Evolutionary conservation across 2,888 invertebrate genomes (phyloP).

Genomic region (Loripinus fragilis): DNA sequence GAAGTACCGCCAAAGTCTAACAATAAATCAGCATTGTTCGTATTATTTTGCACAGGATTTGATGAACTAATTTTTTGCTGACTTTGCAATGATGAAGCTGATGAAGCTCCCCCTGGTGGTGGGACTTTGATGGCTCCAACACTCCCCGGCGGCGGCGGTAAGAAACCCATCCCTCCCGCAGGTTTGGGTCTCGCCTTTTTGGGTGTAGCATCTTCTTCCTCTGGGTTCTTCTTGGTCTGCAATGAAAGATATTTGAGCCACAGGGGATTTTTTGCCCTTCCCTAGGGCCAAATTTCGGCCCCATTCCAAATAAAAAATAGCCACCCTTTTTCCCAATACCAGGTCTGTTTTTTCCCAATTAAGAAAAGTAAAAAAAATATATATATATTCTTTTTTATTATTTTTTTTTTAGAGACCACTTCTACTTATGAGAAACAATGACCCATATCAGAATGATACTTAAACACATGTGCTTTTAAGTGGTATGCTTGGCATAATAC

Average conservation of each 20-base stretch:
- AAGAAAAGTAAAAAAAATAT: too few relatives aligned
- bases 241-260: neutral
- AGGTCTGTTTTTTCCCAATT: too few relatives aligned
- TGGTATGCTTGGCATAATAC: too few relatives aligned
- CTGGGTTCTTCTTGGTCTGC: slow-evolving; percentile 47
- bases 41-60: slow-evolving; percentile 16
- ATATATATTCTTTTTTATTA: too few relatives aligned
- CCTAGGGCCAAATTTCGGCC: too few relatives aligned
- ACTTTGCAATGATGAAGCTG: neutral
- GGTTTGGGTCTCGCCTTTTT: slow-evolving; percentile 87
- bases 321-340: too few relatives aligned
- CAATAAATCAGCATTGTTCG: slow-evolving; percentile 62
- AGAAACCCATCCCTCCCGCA: slow-evolving; percentile 85
- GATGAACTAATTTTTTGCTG: neutral
- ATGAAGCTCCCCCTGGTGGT: slow-evolving; percentile 83
- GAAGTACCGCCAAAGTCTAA: slow-evolving; percentile 57
- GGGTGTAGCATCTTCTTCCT: slow-evolving; percentile 69
- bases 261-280: too few relatives aligned
- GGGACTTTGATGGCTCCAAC: slow-evolving; percentile 88
- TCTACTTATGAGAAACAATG: too few relatives aligned
- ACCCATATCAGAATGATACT: too few relatives aligned
- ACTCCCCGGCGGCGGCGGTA: slow-evolving; percentile 93
- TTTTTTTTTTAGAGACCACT: too few relatives aligned
- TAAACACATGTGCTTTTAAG: too few relatives aligned
- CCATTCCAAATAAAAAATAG: too few relatives aligned